These are phyloP conservation scores for Erebia palarica DNA, from an alignment of 2,888 invertebrate genomes.

Conservation along the genomic window DNA sequence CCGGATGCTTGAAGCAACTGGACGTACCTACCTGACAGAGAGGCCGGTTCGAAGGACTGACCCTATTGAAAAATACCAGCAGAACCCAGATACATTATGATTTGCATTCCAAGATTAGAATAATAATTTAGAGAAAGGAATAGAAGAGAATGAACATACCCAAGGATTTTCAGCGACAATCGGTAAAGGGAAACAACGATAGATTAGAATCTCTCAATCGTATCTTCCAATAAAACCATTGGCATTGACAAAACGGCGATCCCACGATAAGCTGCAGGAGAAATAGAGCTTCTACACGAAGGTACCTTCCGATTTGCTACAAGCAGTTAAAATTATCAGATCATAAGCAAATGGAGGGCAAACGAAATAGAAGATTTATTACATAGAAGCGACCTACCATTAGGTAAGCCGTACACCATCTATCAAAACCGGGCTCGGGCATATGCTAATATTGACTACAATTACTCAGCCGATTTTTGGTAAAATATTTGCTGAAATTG, in stretches of 20 bases:
- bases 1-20: no score
- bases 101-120: no score
- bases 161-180: no score
- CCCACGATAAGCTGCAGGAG: slow-evolving; percentile 54
- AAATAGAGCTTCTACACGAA: slow-evolving; percentile 64
- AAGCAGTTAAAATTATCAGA: slow-evolving; percentile 54
- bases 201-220: slow-evolving; percentile 17
- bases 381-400: slow-evolving; percentile 21
- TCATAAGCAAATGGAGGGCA: slow-evolving; percentile 46
- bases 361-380: slow-evolving; percentile 51
- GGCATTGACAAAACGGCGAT: slow-evolving; percentile 45
- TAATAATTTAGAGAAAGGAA: no score
- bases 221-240: slow-evolving; percentile 18
- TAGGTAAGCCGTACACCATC: slow-evolving; percentile 32
- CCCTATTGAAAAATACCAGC: no score
- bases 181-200: not conserved
- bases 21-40: no score
- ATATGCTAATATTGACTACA: slow-evolving; percentile 42
- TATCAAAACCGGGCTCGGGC: slow-evolving; percentile 34
- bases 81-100: no score
- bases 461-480: slow-evolving; percentile 26
- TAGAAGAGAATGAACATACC: no score
- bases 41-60: no score
- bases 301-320: slow-evolving; percentile 39
- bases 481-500: slow-evolving; percentile 35